Evolutionary conservation across 2,888 invertebrate genomes (phyloP), one percentile per base, ranked within the genome.

Genomic region (Euspilapteryx auroguttella): DNA sequence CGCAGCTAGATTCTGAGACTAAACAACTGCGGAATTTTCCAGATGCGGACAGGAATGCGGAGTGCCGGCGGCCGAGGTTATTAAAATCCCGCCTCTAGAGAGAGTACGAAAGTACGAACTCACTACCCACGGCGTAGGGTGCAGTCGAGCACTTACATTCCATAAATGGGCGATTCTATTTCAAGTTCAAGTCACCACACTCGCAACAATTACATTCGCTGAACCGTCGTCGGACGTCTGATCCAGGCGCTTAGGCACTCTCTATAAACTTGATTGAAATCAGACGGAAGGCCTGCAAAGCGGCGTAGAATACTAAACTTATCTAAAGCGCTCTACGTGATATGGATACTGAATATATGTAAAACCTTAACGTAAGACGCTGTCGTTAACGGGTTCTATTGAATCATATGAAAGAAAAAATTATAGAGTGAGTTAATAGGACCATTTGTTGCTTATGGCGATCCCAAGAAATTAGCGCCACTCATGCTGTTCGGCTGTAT

Each of bases 11-110:
- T 43, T 37, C 42, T 50, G 49, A 53, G 51, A 61, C 53, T 53
- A 49, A 55, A 52, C 52, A 52, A 52, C 52, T 44, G 40, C 13
- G 47, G 52, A 57, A 56, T 53, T 55, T 56, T 52, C 51, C 47
- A 54, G 45, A 51, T 49, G 40, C 45, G 44, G 46, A 51, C 47
- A 44, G 40, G 28, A 30, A 12, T 22, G 15, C 13, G 10, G 23
- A 21, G n/a, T n/a, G n/a, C n/a, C n/a, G n/a, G n/a, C 4, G 9
- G 13, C n/a, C n/a, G 21, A 12, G 27, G 26, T 27, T 27, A 27
- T 27, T 21, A 27, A 20, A 14, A 27, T 21, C 10, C 21, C 21
- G 12, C 21, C 21, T 27, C 21, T 27, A 27, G 27, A 21, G 21
- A 8, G 21, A 20, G 3, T 21, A 13, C 13, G 13, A 24, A n/a